phyloP scores from a whole-genome alignment of 2,113 vertebrate genomes.

The Lasiurus cinereus region DNA sequence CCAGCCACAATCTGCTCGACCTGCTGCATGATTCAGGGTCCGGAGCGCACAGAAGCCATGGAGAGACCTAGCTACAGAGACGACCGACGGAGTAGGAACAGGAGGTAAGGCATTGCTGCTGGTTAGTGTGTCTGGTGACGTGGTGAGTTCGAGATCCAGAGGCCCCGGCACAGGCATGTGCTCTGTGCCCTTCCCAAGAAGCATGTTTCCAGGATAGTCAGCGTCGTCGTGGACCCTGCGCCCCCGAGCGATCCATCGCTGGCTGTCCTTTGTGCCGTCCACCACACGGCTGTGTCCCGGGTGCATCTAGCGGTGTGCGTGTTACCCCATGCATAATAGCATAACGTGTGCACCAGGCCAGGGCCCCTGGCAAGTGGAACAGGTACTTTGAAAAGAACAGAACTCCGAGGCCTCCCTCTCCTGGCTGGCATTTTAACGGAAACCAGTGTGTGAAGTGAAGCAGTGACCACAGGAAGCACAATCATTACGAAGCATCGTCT shows the following conservation, averaged over 20 bases:
- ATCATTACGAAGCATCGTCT: conserved; percentile 72
- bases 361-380: conserved; percentile 75
- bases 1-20: conserved; percentile 80
- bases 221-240: conserved; percentile 73
- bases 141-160: conserved; percentile 93
- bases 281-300: conserved; percentile 74
- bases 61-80: conserved; percentile 87
- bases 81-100: conserved; percentile 87
- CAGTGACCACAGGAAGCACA: conserved; percentile 81
- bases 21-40: conserved; percentile 88
- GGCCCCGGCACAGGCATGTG: conserved; percentile 93
- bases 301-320: conserved; percentile 72
- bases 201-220: conserved; percentile 73
- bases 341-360: conserved; percentile 67
- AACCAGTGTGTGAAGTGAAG: conserved; percentile 81
- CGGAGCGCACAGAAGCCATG: conserved; percentile 89
- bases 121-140: conserved; percentile 93
- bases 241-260: conserved; percentile 61
- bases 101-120: conserved; percentile 99
- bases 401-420: conserved; percentile 75
- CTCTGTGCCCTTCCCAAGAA: conserved; percentile 82
- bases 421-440: conserved; percentile 83
- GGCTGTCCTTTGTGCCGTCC: conserved; percentile 73
- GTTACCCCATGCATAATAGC: conserved; percentile 84
- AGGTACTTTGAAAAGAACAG: conserved; percentile 78